A percentile compares a stretch with the other conserved stretches of the same genome.
Evolutionary conservation across 2,797 vertebrate species (phyloP).

Genomic region (Melanotaenia maccullochi): DNA sequence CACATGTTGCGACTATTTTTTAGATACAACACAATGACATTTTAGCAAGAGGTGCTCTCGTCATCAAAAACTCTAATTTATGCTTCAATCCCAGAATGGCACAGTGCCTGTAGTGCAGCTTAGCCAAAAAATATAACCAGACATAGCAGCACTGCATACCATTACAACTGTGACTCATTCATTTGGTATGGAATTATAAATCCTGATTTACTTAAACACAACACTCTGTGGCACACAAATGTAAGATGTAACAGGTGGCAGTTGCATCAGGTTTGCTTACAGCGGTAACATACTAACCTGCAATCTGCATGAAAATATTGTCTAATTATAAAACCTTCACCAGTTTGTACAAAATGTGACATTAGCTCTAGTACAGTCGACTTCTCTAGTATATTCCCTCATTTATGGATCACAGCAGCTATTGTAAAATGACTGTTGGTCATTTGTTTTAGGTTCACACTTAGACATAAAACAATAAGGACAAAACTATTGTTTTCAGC

Average conservation of each 20-base stretch:
- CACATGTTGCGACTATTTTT: neutral
- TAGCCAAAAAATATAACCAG: neutral
- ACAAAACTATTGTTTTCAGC: neutral
- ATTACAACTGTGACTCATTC: neutral
- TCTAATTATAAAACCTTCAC: no score
- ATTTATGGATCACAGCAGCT: no score
- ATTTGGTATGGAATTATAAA: neutral
- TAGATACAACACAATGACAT: neutral
- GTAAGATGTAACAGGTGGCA: neutral
- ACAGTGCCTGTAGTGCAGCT: neutral
- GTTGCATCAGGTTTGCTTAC: neutral
- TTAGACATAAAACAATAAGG: no score
- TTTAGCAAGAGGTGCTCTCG: neutral
- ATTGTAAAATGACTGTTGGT: no score
- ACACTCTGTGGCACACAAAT: neutral
- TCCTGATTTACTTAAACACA: neutral
- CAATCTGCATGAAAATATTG: no score
- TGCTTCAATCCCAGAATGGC: neutral
- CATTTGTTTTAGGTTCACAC: no score
- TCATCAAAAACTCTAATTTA: neutral
- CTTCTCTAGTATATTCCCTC: no score
- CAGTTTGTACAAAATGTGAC: no score
- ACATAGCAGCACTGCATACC: neutral
- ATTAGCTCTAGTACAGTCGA: no score
- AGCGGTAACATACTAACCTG: neutral